A percentile compares a stretch with the other conserved stretches of the same genome.
Conservation (phyloP, 2,888 invertebrate genomes). For the Plemyria rubiginata region DNA sequence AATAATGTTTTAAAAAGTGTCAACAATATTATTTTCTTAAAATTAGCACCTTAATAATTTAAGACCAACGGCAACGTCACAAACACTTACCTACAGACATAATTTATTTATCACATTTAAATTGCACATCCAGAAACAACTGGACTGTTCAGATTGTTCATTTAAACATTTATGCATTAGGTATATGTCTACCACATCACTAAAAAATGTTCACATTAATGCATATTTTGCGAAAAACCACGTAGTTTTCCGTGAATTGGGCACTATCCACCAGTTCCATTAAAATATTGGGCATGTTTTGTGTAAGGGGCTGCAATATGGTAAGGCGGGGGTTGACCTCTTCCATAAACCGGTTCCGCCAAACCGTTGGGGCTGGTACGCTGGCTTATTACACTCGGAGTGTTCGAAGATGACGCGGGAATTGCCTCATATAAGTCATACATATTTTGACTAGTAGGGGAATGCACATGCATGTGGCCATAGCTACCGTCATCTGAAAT, state of each 20-base stretch:
- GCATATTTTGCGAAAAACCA: slow-evolving; percentile 50
- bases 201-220: slow-evolving; percentile 60
- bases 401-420: slow-evolving; percentile 71
- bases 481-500: slow-evolving; percentile 81
- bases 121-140: slow-evolving; percentile 75
- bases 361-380: slow-evolving; percentile 72
- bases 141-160: slow-evolving; percentile 51
- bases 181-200: slow-evolving; percentile 23
- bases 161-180: slow-evolving; percentile 42
- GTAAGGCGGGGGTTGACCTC: slow-evolving; percentile 90
- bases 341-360: slow-evolving; percentile 68
- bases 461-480: slow-evolving; percentile 74
- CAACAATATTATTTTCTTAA: slow-evolving; percentile 40
- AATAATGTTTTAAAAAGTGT: slow-evolving; percentile 37
- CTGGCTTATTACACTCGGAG: slow-evolving; percentile 71
- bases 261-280: slow-evolving; percentile 80
- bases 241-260: slow-evolving; percentile 52
- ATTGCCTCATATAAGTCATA: slow-evolving; percentile 79
- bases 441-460: slow-evolving; percentile 77
- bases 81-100: slow-evolving; percentile 52
- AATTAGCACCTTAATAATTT: slow-evolving; percentile 74
- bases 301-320: slow-evolving; percentile 93
- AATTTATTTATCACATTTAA: slow-evolving; percentile 74
- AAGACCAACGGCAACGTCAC: slow-evolving; percentile 61
- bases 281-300: slow-evolving; percentile 90